phyloP scores from a whole-genome alignment of 2,888 invertebrate species.

The Stenodera caucasica region DNA sequence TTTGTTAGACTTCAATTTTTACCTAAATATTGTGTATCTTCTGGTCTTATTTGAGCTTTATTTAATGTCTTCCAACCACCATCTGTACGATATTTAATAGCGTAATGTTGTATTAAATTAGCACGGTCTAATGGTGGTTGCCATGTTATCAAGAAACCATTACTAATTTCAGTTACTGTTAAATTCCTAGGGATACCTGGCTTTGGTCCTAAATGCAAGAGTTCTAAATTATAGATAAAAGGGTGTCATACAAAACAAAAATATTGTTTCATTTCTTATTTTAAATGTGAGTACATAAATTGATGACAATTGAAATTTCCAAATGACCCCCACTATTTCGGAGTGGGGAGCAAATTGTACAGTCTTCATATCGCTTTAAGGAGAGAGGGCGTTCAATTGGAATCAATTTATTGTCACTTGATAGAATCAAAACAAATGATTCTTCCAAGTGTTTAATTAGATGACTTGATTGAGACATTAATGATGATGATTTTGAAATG shows the following conservation, averaged over 20 bases:
- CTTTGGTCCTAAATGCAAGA: constrained; percentile 72
- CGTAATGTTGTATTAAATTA: constrained; percentile 49
- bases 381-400: too few species aligned
- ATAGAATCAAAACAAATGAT: neutral
- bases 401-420: neutral
- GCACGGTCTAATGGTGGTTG: constrained; percentile 80
- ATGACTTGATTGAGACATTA: neutral
- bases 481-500: neutral
- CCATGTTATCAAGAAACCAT: constrained; percentile 91
- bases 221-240: constrained; percentile 29
- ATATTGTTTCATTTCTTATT: neutral
- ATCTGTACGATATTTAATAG: constrained; percentile 86
- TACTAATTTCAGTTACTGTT: constrained; percentile 84
- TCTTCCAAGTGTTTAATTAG: too few species aligned
- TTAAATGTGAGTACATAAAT: neutral
- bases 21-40: constrained; percentile 88
- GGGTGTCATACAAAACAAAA: constrained; percentile 8
- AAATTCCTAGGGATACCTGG: constrained; percentile 90
- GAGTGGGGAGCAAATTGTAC: neutral
- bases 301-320: constrained; percentile 16
- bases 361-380: too few species aligned
- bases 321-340: neutral
- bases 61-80: constrained; percentile 87
- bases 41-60: constrained; percentile 84
- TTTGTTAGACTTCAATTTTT: constrained; percentile 36